Conservation (phyloP, 2,113 vertebrate genomes). For the Cervus canadensis region DNA sequence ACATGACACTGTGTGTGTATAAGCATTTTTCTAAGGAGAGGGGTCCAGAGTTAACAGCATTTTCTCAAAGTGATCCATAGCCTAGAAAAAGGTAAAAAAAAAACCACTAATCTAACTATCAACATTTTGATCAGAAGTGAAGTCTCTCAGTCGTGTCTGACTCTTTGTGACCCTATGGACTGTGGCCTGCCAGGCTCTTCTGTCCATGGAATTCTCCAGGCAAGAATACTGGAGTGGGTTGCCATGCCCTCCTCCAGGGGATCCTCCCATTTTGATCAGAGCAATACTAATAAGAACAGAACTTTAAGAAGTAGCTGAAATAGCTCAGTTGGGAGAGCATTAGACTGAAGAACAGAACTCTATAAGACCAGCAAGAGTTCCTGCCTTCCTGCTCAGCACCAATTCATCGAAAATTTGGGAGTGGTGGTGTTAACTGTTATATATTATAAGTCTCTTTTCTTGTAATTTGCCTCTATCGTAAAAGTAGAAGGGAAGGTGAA, state of each 20-base stretch:
- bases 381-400: neutral
- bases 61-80: constrained; percentile 3
- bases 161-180: neutral
- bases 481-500: neutral
- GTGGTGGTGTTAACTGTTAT: neutral
- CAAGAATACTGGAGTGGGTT: neutral
- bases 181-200: neutral
- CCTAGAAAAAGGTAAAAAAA: constrained; percentile 1
- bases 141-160: neutral
- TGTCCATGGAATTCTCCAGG: neutral
- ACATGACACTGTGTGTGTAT: neutral
- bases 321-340: neutral
- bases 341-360: neutral
- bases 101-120: neutral
- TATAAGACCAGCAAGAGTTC: neutral
- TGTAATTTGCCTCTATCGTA: neutral
- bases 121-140: constrained; percentile 22
- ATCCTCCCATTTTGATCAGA: neutral
- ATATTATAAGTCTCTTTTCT: neutral
- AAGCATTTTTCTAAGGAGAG: constrained; percentile 9
- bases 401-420: neutral
- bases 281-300: neutral
- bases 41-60: neutral
- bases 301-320: neutral
- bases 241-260: neutral